Evolutionary conservation across 2,797 vertebrate species (phyloP), one percentile per base, ranked within the genome.

Genomic region (Sphaeramia orbicularis): DNA sequence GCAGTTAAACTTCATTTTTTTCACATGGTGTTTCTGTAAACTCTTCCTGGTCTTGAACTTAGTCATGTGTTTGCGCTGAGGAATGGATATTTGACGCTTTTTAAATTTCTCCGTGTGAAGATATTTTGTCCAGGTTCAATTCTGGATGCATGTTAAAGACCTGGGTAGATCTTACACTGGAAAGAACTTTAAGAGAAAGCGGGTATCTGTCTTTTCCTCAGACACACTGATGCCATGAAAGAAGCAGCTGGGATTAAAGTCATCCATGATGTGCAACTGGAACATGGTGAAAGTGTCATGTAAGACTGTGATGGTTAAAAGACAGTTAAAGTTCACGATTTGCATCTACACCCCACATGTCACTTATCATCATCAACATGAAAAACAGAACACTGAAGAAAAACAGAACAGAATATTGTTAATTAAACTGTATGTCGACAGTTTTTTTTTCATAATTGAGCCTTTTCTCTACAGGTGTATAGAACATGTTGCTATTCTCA

Each of bases 81-180:
- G 30, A 32, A 32, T 7, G 7, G 53, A 52, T 53, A 63, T 61
- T 24, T 43, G 54, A 67, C 48, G 5, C n/a, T 35, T 10, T 57
- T 12, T 47, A 11, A 36, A 24, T 40, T 21, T 3, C 30, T 14
- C 27, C 51, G 21, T 14, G 12, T 4, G 30, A 43, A 62, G 15
- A 47, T 63, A 42, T 65, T 51, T 12, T 51, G 43, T 54, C 7
- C 18, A 21, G 14, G 32, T 59, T 47, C n/a, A 41, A 61, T 32
- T 21, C 4, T 32, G 1, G 13, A 45, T 37, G 50, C 58, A 51
- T 13, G 14, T 8, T 16, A n/a, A 4, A 55, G 13, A 43, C 30
- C 53, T 15, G 42, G 42, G 14, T 56, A 67, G 48, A 43, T 50
- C 21, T 44, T 52, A 48, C 56, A 54, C 16, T 8, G 32, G 24